phyloP scores from a whole-genome alignment of 2,888 invertebrate genomes.

The Caenorhabditis imperialis region DNA sequence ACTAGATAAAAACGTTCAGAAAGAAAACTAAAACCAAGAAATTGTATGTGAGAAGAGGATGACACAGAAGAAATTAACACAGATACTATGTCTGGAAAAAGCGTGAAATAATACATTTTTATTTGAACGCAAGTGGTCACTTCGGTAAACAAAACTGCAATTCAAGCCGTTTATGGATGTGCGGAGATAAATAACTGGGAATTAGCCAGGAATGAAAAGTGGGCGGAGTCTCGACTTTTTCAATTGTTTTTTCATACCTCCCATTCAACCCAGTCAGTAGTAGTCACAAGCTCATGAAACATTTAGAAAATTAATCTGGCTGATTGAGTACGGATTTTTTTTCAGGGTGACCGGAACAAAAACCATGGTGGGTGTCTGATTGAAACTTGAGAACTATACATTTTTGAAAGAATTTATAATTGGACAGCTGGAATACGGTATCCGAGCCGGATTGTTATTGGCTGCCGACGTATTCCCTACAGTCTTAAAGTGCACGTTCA shows the following conservation, averaged over 20 bases:
- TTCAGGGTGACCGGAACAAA: neutral
- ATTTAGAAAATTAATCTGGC: conserved; percentile 19
- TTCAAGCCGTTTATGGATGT: conserved; percentile 31
- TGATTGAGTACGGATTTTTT: conserved; percentile 9
- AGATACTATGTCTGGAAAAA: no score
- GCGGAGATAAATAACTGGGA: conserved; percentile 41
- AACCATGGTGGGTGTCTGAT: no score
- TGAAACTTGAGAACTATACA: no score
- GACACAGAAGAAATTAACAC: no score
- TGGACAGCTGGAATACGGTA: no score
- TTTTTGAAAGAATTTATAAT: no score
- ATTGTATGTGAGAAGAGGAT: neutral
- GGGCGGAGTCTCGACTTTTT: conserved; percentile 11
- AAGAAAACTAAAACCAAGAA: conserved; percentile 1
- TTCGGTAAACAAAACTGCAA: conserved; percentile 48
- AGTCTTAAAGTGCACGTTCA: neutral
- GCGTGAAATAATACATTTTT: no score
- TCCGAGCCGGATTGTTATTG: neutral
- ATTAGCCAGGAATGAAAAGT: conserved; percentile 2
- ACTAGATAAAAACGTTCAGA: neutral
- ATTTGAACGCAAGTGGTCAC: conserved; percentile 28
- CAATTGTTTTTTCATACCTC: neutral
- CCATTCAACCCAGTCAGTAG: neutral
- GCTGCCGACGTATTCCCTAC: neutral
- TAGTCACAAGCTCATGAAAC: conserved; percentile 16